Evolutionary conservation across 2,888 invertebrate species (phyloP).

Genomic region (Aethes cnicana): DNA sequence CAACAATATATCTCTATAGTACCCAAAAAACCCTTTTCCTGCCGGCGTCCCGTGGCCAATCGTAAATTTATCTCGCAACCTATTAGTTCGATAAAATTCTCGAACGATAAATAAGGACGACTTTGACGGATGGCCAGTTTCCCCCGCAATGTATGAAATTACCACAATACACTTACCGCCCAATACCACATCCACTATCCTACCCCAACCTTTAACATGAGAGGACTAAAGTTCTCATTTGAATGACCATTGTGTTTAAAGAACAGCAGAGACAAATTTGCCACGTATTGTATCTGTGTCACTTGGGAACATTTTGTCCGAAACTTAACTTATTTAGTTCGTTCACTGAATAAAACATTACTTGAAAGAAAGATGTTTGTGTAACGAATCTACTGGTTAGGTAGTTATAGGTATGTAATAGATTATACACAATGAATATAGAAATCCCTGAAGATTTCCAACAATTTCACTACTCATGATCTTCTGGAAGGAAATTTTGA

Average conservation of each 20-base stretch:
- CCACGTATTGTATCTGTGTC: conserved; percentile 71
- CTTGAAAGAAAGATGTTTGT: conserved; percentile 52
- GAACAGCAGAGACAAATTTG: conserved; percentile 39
- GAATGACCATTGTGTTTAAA: neutral
- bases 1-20: conserved; percentile 22
- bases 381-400: conserved; percentile 53
- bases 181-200: conserved; percentile 4
- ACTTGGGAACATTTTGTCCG: conserved; percentile 79
- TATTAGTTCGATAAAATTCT: conserved; percentile 82
- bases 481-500: too few species aligned
- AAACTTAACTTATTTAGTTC: conserved; percentile 77
- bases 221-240: neutral
- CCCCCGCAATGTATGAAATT: conserved; percentile 69
- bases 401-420: neutral
- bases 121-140: conserved; percentile 78
- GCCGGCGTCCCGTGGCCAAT: conserved; percentile 66
- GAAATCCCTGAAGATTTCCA: too few species aligned
- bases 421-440: neutral
- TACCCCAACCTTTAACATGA: neutral
- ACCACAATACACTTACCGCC: conserved; percentile 41
- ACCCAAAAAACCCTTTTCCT: conserved; percentile 66
- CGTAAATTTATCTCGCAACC: conserved; percentile 78
- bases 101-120: conserved; percentile 80
- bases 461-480: too few species aligned
- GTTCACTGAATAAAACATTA: conserved; percentile 72